Conservation (phyloP, 2,113 vertebrate genomes). For the Chionomys nivalis region DNA sequence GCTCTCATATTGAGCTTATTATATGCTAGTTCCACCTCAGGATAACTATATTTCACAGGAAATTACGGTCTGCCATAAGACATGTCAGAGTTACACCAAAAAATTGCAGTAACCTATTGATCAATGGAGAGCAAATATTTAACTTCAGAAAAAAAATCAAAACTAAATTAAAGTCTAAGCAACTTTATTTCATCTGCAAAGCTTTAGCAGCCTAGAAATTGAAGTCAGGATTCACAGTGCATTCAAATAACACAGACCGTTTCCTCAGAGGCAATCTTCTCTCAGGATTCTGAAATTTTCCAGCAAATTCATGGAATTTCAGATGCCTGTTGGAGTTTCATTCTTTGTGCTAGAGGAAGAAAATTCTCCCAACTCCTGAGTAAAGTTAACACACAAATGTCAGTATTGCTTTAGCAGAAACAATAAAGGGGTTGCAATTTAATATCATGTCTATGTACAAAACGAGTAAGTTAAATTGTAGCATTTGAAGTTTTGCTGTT, state of each 20-base stretch:
- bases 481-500: background rate
- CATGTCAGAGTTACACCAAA: slow-evolving; percentile 49
- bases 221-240: background rate
- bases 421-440: background rate
- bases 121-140: slow-evolving; percentile 70
- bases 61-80: slow-evolving; percentile 59
- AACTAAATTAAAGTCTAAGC: slow-evolving; percentile 68
- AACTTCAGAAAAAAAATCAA: slow-evolving; percentile 65
- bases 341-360: background rate
- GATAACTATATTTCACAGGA: slow-evolving; percentile 65
- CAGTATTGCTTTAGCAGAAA: background rate
- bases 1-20: slow-evolving; percentile 44
- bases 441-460: background rate
- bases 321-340: background rate
- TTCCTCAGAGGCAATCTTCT: slow-evolving; percentile 46
- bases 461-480: background rate
- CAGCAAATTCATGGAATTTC: slow-evolving; percentile 16
- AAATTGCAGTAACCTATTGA: slow-evolving; percentile 54
- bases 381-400: slow-evolving; percentile 41
- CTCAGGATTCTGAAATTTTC: slow-evolving; percentile 31
- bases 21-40: slow-evolving; percentile 39
- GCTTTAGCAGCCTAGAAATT: background rate
- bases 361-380: background rate
- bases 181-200: slow-evolving; percentile 62
- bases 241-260: slow-evolving; percentile 51